Evolutionary conservation across 2,797 vertebrate genomes (phyloP), one percentile per base, ranked within the genome.

Genomic region (Onychomys leucogaster): DNA sequence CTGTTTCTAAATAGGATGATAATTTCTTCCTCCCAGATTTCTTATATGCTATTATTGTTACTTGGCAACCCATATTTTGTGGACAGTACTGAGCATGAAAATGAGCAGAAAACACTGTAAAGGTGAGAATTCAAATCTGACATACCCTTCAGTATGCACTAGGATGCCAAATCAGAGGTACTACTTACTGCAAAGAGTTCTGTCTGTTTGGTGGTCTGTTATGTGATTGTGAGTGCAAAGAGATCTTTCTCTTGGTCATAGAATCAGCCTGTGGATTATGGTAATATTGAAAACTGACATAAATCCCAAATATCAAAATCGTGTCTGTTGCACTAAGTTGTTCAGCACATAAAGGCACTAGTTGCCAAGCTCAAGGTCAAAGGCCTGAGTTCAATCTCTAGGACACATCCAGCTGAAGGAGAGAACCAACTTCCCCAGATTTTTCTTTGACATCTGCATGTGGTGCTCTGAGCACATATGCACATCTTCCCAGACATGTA

Each of bases 11-110:
- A 67, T 63, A 16, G 3, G 43, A 34, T 55, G 14, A 34, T 67
- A 76, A 59, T n/a, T 91, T 59, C 37, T 90, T 92, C 52, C 59
- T 77, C 52, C 11, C 4, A 91, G 1, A 71, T 87, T 91, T 65
- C 43, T 16, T 13, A 17, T 67, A 46, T 71, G 2, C 43, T 46
- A 10, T 59, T 52, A 32, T 19, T 0, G 1, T 13, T 75, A 37
- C 25, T 41, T 55, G 23, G 49, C 37, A 46, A 80, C 12, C 12
- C 21, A 55, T 9, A 41, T 52, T 76, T n/a, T 61, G 32, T 65
- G 41, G 85, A 76, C 29, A 88, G 12, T 13, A 4, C 23, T 80
- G 11, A 94, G 5, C 3, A 6, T 3, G 41, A 59, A 23, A 65
- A 5, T n/a, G 13, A 71, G 6, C 13, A 89, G 49, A 55, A 29